phyloP scores from a whole-genome alignment of 1,140 invertebrate genomes.

The fruit fly (Drosophila melanogaster) region Release_6_plus_ISO1_MT NT_037436.4:2000501-2001000 shows the following conservation, averaged over 20 bases:
- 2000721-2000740: no score
- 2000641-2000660: no score
- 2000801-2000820: slow-evolving; percentile 16
- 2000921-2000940: slow-evolving; percentile 15
- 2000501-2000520: neutral
- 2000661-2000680: neutral
- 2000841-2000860: slow-evolving; percentile 26
- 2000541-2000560: neutral
- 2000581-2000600: no score
- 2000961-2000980: slow-evolving; percentile 15
- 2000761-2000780: slow-evolving; percentile 22
- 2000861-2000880: slow-evolving; percentile 1
- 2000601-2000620: no score
- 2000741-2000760: no score
- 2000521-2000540: slow-evolving; percentile 2
- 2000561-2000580: neutral
- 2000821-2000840: slow-evolving; percentile 25
- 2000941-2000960: slow-evolving; percentile 20
- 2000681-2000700: neutral
- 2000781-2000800: slow-evolving; percentile 32
- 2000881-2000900: slow-evolving; percentile 24
- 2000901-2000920: slow-evolving; percentile 48
- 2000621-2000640: no score
- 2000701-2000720: no score
- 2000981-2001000: slow-evolving; percentile 39